Evolutionary conservation across 2,797 vertebrate species (phyloP), one percentile per base, ranked within the genome.

Genomic region (Tragelaphus oryx): DNA sequence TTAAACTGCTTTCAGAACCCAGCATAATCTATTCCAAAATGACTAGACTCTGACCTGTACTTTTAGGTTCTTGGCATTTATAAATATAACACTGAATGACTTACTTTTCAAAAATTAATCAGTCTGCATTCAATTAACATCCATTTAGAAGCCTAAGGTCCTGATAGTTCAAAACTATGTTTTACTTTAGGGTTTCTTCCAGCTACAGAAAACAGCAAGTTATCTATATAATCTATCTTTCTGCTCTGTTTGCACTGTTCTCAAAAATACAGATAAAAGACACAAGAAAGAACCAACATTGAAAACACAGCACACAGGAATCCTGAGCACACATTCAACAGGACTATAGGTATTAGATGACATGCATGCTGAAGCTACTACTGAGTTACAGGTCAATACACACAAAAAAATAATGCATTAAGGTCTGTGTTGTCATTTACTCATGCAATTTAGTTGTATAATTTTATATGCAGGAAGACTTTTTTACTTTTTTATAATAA

Each of bases 301-400:
- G 41, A 92, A 92, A 92, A 97, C 95, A 96, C 85, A 83, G 96
- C 84, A 95, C 93, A 95, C 86, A 48, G 41, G 85, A 60, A 50
- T 52, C 95, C 91, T 71, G 79, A 52, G 94, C 54, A 81, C 18
- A 92, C 94, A 82, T 10, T 68, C 59, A 86, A 89, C 95, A 92
- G 74, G 89, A 94, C 95, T 68, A 30, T 33, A 68, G 91, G 71
- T 78, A 44, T 81, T 33, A 85, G 88, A 71, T 17, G 91, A 90
- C 97, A 97, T 96, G 97, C 97, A 98, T 52, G 81, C 97, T 83
- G 87, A 81, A 80, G 95, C 96, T 87, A 91, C 90, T 6, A 82
- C 84, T 18, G 89, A 76, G 10, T 76, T 84, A 95, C 92, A 95
- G 90, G 92, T 22, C 91, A 62, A 71, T 13, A 76, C 44, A 94